Conservation (phyloP, 2,113 vertebrate species). For the Syrrhaptes paradoxus region DNA sequence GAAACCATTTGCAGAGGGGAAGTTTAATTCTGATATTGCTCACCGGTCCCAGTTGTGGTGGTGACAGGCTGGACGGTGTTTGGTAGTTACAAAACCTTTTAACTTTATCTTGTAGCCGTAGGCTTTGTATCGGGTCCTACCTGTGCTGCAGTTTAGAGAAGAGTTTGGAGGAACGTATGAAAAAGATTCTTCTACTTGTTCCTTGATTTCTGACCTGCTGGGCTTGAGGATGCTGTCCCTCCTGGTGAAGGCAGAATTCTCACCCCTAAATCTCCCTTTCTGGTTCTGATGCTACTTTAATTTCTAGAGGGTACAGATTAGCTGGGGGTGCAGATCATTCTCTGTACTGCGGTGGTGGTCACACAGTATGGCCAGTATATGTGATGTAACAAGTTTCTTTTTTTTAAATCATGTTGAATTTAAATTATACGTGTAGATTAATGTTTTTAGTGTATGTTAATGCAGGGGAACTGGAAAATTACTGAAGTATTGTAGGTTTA, state of each 20-base stretch:
- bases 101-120: neutral
- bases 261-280: neutral
- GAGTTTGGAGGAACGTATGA: neutral
- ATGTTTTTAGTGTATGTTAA: neutral
- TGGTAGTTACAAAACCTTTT: constrained; percentile 69
- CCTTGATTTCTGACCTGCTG: neutral
- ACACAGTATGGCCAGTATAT: accelerated
- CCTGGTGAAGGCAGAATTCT: neutral
- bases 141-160: neutral
- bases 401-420: neutral
- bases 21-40: constrained; percentile 74
- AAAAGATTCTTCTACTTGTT: neutral
- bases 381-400: neutral
- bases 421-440: neutral
- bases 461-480: neutral
- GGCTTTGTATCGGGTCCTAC: neutral
- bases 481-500: neutral
- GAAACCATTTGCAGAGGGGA: constrained; percentile 85
- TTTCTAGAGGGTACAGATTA: neutral
- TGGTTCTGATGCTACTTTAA: neutral
- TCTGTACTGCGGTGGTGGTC: neutral
- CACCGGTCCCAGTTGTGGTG: constrained; percentile 72
- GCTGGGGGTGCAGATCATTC: neutral
- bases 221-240: neutral
- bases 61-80: constrained; percentile 57